Evolutionary conservation across 64 coral and sea anemone genomes (phyloP).

Genomic region (Hydrozoanthus tunicans): DNA sequence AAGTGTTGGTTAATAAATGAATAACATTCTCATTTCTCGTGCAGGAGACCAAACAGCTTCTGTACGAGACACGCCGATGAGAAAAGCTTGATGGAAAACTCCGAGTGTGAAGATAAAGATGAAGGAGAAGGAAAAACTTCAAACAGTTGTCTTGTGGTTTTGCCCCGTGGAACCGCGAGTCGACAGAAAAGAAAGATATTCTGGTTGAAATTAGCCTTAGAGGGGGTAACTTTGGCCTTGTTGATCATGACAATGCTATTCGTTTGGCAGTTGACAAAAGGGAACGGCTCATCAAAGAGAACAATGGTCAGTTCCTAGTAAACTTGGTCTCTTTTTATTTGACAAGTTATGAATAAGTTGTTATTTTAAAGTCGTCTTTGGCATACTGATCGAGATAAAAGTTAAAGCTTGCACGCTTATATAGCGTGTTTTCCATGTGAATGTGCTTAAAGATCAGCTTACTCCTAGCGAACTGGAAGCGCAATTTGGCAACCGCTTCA

Average conservation of each 20-base stretch:
- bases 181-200: conserved; percentile 58
- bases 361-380: too few relatives aligned
- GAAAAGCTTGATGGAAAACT: conserved; percentile 24
- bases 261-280: conserved; percentile 63
- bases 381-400: not conserved
- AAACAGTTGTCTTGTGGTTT: conserved; percentile 24
- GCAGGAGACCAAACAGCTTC: not conserved
- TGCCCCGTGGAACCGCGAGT: conserved; percentile 24
- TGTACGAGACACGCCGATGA: not conserved
- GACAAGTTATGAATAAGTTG: too few relatives aligned
- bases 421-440: not conserved
- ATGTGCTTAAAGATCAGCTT: not conserved
- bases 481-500: too few relatives aligned
- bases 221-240: conserved; percentile 39
- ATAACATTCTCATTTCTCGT: too few relatives aligned
- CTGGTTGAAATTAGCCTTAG: conserved; percentile 61
- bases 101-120: conserved; percentile 23
- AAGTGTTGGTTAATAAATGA: too few relatives aligned
- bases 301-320: conserved; percentile 5
- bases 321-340: too few relatives aligned
- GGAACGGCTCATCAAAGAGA: not conserved
- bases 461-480: too few relatives aligned
- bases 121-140: not conserved
- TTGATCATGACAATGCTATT: conserved; percentile 71
- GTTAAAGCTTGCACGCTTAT: not conserved